Percentiles rank a stretch among this genome's conserved stretches.
Evolutionary conservation across 2,113 vertebrate genomes (phyloP).

Genomic region (Micromys minutus): DNA sequence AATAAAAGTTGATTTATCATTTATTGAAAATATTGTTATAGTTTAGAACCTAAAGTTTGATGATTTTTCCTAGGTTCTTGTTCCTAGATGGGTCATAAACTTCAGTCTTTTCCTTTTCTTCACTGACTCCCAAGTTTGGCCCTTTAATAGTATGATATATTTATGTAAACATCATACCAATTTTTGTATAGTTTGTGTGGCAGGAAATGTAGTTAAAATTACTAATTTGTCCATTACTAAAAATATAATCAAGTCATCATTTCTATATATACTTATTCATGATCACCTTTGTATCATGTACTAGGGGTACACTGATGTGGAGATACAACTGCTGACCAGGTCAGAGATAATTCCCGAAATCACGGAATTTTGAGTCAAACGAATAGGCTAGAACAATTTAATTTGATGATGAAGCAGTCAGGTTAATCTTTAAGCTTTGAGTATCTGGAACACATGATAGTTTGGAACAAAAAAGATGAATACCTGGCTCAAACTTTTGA

Average conservation of each 20-base stretch:
- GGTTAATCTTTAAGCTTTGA: background rate
- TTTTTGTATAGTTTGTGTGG: constrained; percentile 8
- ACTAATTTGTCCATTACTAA: background rate
- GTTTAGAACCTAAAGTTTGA: background rate
- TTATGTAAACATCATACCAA: background rate
- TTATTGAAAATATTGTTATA: background rate
- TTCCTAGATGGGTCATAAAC: background rate
- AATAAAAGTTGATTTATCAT: constrained; percentile 10
- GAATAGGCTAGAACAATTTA: background rate
- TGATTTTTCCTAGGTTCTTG: background rate
- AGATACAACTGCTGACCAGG: background rate
- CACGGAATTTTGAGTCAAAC: background rate
- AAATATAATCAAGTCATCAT: constrained; percentile 12
- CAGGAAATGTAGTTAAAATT: constrained; percentile 26
- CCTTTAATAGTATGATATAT: background rate
- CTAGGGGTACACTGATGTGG: background rate
- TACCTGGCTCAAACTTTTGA: constrained; percentile 36
- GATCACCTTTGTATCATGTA: background rate
- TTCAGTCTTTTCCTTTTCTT: background rate
- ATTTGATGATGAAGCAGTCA: constrained; percentile 9
- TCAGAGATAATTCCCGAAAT: background rate
- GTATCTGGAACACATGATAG: background rate
- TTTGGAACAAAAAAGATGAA: constrained; percentile 27
- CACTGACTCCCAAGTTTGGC: background rate
- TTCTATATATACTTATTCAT: constrained; percentile 18